These are phyloP conservation scores for Rhabdomys dilectus DNA, from an alignment of 2,113 vertebrate genomes.

Conservation along the genomic window DNA sequence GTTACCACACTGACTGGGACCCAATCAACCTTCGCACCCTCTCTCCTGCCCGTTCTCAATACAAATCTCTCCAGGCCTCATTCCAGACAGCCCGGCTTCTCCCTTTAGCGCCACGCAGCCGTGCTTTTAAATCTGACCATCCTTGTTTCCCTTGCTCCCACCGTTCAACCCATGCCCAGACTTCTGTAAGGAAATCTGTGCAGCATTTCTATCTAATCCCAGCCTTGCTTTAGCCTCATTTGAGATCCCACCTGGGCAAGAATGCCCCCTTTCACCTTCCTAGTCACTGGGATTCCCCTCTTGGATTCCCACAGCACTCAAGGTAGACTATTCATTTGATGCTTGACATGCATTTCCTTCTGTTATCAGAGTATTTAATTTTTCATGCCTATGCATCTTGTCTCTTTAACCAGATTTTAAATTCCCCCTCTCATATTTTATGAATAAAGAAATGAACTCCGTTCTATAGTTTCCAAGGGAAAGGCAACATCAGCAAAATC, in stretches of 20 bases:
- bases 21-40: not conserved
- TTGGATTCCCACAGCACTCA: constrained; percentile 11
- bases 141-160: not conserved
- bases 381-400: constrained; percentile 52
- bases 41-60: not conserved
- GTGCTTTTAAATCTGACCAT: not conserved
- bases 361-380: constrained; percentile 64
- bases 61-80: not conserved
- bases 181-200: not conserved
- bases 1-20: not conserved
- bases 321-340: constrained; percentile 29
- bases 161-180: not conserved
- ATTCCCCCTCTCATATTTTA: constrained; percentile 57
- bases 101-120: too few relatives aligned
- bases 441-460: constrained; percentile 45
- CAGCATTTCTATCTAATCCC: not conserved
- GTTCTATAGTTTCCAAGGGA: constrained; percentile 18
- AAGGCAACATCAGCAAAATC: constrained; percentile 25
- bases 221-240: not conserved
- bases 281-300: not conserved
- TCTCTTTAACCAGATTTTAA: constrained; percentile 63
- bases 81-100: not conserved
- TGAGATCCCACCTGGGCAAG: not conserved
- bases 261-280: not conserved
- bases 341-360: constrained; percentile 13